Evolutionary conservation across 2,113 vertebrate genomes (phyloP), one percentile per base, ranked within the genome.

Genomic region (Edolisoma coerulescens): DNA sequence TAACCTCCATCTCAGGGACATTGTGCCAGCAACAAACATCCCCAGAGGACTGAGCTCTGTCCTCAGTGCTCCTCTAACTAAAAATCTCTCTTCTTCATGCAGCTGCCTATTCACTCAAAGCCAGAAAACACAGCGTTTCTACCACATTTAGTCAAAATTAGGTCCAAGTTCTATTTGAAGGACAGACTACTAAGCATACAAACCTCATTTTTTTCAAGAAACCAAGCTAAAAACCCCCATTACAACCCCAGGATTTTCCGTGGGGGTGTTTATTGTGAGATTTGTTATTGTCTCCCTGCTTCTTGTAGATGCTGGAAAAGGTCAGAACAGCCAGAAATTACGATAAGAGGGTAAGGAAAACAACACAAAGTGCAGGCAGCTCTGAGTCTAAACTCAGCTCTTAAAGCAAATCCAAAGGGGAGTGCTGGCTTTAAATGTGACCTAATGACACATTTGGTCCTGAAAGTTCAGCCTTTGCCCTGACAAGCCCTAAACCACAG

Each of bases 231-330:
- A 65, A 61, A 7, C 5, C 3, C 5, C 7, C 0, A 3, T 70
- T 57, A 44, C 13, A 47, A 27, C 7, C 5, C n/a, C 27, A 39
- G 13, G 23, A 45, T 61, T 16, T 35, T 1, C 7, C 0, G 5
- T 8, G 13, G 10, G 24, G 5, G 13, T 74, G 78, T 61, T 94
- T 57, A 78, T 59, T 91, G 6, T 26, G 37, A 11, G 13, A 39
- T 70, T 74, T 78, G 26, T 70, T 85, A 42, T 75, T 15, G 0
- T 24, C 28, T 45, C 52, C 21, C 37, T 87, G 35, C 47, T 75
- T 39, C 33, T 63, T 85, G 61, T 39, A 84, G 76, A 63, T 28
- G 32, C 56, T 91, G 76, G 45, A 59, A 67, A 82, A 89, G 45
- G 64, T 67, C 52, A 87, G 45, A 61, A 82, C 56, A 74, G 27